Conservation (phyloP, 2,113 vertebrate species). For the Andinoacara biseriatus region DNA sequence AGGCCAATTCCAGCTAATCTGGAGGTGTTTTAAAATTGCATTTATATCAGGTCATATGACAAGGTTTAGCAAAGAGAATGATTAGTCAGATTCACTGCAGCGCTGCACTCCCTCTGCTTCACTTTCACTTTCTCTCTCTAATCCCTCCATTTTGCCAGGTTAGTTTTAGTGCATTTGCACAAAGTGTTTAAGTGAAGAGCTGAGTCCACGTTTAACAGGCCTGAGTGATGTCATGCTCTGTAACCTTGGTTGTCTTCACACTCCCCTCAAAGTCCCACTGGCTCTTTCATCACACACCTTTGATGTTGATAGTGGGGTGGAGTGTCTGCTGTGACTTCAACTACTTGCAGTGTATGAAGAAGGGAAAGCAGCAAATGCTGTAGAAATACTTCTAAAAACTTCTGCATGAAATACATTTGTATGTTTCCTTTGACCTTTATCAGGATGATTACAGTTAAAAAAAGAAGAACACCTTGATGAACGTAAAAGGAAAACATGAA, state of each 20-base stretch:
- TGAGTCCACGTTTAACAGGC: slow-evolving; percentile 12
- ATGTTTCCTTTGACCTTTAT: neutral
- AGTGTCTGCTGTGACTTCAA: neutral
- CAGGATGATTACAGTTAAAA: neutral
- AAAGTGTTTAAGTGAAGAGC: neutral
- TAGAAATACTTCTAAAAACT: neutral
- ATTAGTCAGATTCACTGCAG: slow-evolving; percentile 60
- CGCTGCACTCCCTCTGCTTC: neutral
- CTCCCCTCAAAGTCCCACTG: neutral
- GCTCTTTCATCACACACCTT: slow-evolving; percentile 40
- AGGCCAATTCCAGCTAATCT: slow-evolving; percentile 61
- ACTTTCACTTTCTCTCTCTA: neutral
- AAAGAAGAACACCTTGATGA: neutral
- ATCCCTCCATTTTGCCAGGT: slow-evolving; percentile 7
- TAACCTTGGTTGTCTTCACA: slow-evolving; percentile 17
- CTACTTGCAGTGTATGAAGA: neutral
- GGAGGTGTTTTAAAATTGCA: slow-evolving; percentile 53
- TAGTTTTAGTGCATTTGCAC: slow-evolving; percentile 9
- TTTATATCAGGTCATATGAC: slow-evolving; percentile 33
- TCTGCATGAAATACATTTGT: neutral
- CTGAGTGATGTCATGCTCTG: slow-evolving; percentile 15
- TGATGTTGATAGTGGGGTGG: slow-evolving; percentile 2
- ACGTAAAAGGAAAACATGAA: too few relatives aligned
- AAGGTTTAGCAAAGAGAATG: slow-evolving; percentile 45
- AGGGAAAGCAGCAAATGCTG: neutral